Conservation (phyloP, 2,797 vertebrate species). For the Coccyzus lansbergi region DNA sequence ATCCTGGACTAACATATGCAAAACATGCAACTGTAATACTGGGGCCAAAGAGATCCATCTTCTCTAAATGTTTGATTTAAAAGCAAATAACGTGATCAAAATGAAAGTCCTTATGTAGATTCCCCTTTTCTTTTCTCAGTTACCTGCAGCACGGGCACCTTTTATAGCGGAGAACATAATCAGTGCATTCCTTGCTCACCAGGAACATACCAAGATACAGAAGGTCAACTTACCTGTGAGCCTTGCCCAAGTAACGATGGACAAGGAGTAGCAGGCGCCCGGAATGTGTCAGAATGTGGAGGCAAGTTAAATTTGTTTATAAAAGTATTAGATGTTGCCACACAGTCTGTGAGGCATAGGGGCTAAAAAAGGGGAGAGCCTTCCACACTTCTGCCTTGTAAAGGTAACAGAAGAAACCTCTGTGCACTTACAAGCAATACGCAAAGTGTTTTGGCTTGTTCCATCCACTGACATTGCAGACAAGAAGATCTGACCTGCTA, state of each 20-base stretch:
- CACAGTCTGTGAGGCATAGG: not conserved
- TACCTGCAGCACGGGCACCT: conserved; percentile 87
- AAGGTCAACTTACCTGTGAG: conserved; percentile 91
- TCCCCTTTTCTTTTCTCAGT: conserved; percentile 77
- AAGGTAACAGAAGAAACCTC: not conserved
- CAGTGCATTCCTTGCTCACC: conserved; percentile 87
- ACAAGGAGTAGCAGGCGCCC: conserved; percentile 85
- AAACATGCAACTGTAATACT: not conserved
- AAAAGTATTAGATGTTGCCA: not conserved
- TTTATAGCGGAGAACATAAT: conserved; percentile 89
- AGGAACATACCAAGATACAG: conserved; percentile 90
- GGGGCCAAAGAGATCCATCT: not conserved
- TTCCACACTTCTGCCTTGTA: not conserved
- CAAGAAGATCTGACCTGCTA: not conserved
- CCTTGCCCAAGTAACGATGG: conserved; percentile 90
- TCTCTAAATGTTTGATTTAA: not conserved
- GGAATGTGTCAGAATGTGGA: conserved; percentile 93
- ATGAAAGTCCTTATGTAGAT: not conserved
- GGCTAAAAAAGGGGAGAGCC: not conserved
- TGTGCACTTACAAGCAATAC: not conserved
- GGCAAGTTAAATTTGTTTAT: conserved; percentile 75
- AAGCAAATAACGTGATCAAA: not conserved
- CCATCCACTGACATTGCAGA: not conserved
- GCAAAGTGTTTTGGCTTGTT: not conserved
- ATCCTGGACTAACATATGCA: not conserved